Evolutionary conservation across 2,888 invertebrate genomes (phyloP).

Genomic region (Gonocerus acuteangulatus): DNA sequence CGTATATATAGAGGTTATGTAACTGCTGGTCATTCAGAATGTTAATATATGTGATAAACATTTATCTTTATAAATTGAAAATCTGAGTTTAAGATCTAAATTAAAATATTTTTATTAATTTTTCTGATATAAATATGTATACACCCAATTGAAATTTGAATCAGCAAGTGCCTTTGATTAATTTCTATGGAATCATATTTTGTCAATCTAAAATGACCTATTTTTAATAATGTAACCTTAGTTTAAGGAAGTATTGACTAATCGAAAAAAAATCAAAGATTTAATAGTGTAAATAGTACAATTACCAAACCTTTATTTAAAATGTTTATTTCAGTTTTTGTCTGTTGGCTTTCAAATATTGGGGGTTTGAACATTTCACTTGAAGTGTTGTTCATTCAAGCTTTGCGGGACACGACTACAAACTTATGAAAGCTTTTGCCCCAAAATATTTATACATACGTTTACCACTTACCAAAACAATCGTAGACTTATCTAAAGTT

Average conservation of each 20-base stretch:
- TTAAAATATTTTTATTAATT: background rate
- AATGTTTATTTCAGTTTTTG: too few species aligned
- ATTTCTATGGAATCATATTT: conserved; percentile 8
- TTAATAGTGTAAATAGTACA: conserved; percentile 9
- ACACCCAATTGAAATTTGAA: background rate
- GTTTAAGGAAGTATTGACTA: conserved; percentile 15
- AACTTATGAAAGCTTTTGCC: too few species aligned
- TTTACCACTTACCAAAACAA: too few species aligned
- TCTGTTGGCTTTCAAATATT: too few species aligned
- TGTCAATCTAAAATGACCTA: conserved; percentile 11
- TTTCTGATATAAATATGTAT: background rate
- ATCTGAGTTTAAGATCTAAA: background rate
- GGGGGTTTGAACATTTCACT: too few species aligned
- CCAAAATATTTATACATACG: too few species aligned
- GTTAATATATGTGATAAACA: background rate
- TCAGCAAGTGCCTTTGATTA: conserved; percentile 7
- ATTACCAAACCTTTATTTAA: too few species aligned
- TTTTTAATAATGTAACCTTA: conserved; percentile 19
- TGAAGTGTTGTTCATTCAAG: too few species aligned
- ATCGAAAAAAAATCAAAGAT: conserved; percentile 12
- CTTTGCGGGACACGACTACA: too few species aligned
- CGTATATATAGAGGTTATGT: too few species aligned
- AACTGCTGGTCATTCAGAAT: too few species aligned
- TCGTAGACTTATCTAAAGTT: too few species aligned
- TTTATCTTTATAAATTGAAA: background rate